Evolutionary conservation across 35 echinoderm and acorn worm genomes (phyloP).

Genomic region (Ophiothrix spiculata): DNA sequence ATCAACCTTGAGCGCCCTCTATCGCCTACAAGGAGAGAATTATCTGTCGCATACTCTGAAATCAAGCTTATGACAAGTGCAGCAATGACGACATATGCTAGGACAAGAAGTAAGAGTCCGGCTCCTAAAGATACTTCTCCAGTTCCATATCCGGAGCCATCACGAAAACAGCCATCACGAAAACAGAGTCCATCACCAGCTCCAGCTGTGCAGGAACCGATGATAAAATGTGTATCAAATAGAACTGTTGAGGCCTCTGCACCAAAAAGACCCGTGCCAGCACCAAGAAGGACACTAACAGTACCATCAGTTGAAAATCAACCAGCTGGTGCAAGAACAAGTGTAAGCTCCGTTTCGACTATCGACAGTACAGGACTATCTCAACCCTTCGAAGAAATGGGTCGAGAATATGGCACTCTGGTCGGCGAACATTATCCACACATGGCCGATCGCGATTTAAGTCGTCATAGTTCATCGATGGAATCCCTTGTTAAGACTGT

Average conservation of each 20-base stretch:
- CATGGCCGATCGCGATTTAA: background rate
- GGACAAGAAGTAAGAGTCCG: background rate
- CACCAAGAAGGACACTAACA: background rate
- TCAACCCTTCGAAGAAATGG: slow-evolving; percentile 81
- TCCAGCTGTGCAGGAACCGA: background rate
- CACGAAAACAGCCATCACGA: background rate
- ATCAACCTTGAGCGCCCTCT: background rate
- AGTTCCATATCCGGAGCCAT: background rate
- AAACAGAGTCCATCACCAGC: background rate
- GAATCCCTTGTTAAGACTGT: slow-evolving; percentile 52
- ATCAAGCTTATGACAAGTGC: background rate
- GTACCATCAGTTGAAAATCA: slow-evolving; percentile 20
- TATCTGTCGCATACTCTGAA: background rate
- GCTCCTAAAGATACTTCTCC: background rate
- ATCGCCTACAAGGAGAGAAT: background rate
- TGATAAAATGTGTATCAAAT: background rate
- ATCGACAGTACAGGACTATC: slow-evolving; percentile 61
- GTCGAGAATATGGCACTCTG: slow-evolving; percentile 55
- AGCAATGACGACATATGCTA: background rate
- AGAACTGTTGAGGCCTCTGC: background rate
- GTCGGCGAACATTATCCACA: slow-evolving; percentile 37
- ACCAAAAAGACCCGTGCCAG: background rate
- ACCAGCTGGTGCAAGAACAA: background rate
- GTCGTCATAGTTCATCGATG: slow-evolving; percentile 26
- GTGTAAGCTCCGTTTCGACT: slow-evolving; percentile 61